phyloP scores from a whole-genome alignment of 1,140 invertebrate genomes.

The Megalonaias nervosa region DNA sequence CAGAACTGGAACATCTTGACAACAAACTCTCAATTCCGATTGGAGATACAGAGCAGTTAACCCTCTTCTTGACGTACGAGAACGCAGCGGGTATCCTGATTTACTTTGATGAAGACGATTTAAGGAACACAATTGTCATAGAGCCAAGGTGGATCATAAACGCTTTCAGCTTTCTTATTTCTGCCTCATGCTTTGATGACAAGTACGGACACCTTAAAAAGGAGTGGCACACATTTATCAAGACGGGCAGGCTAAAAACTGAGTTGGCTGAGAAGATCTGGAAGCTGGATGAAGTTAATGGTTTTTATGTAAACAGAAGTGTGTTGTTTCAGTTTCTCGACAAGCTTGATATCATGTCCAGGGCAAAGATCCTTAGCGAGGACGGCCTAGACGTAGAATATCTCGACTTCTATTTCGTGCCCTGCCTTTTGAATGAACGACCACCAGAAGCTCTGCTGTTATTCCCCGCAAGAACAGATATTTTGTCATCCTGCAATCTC shows the following conservation, averaged over 20 bases:
- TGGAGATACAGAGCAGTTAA: slow-evolving; percentile 11
- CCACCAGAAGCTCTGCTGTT: slow-evolving; percentile 1
- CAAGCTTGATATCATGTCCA: slow-evolving; percentile 24
- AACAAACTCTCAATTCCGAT: slow-evolving; percentile 5
- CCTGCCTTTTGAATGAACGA: slow-evolving; percentile 16
- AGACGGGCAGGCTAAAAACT: slow-evolving; percentile 9
- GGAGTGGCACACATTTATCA: slow-evolving; percentile 19
- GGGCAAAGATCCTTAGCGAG: slow-evolving; percentile 4
- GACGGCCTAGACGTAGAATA: not conserved
- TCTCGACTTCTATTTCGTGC: slow-evolving; percentile 17
- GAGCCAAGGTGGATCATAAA: slow-evolving; percentile 23
- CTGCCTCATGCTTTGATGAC: slow-evolving; percentile 15
- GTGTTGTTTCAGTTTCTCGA: slow-evolving; percentile 14
- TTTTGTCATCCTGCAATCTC: slow-evolving; percentile 1
- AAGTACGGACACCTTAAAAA: slow-evolving; percentile 18
- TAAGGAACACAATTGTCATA: slow-evolving; percentile 12
- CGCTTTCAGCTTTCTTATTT: slow-evolving; percentile 18
- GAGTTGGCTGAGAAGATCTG: slow-evolving; percentile 21
- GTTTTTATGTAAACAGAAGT: slow-evolving; percentile 18
- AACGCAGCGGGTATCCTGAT: slow-evolving; percentile 13
- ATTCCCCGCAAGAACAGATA: not conserved
- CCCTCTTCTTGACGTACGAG: slow-evolving; percentile 12
- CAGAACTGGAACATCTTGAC: slow-evolving; percentile 8
- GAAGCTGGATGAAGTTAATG: slow-evolving; percentile 11
- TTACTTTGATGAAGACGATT: slow-evolving; percentile 11